phyloP scores from a whole-genome alignment of 2,888 invertebrate species.

The Anticlea derivata region DNA sequence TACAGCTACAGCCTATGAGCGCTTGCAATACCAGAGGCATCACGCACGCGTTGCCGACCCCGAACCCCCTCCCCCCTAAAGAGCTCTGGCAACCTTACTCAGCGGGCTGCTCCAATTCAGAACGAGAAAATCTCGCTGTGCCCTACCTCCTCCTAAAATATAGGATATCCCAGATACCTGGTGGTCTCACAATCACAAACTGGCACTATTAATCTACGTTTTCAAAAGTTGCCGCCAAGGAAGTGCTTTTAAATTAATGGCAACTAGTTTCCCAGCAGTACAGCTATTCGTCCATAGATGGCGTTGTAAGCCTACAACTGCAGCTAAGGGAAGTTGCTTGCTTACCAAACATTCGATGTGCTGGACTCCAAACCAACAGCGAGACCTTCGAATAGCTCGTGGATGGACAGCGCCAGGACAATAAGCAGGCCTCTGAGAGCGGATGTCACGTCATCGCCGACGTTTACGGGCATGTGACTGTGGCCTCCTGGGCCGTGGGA shows the following conservation, averaged over 20 bases:
- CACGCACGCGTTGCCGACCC: no score
- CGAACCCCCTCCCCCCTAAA: no score
- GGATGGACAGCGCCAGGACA: constrained; percentile 92
- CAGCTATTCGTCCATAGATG: constrained; percentile 42
- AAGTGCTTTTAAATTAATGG: neutral
- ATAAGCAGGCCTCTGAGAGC: constrained; percentile 89
- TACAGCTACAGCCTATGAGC: no score
- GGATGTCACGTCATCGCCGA: constrained; percentile 75
- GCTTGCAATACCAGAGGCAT: no score
- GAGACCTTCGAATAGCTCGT: constrained; percentile 93
- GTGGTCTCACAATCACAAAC: no score
- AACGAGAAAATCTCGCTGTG: no score
- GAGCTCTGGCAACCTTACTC: no score
- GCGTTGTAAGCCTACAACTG: constrained; percentile 12
- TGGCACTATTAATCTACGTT: no score
- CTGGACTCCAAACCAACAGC: constrained; percentile 91
- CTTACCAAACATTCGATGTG: constrained; percentile 70
- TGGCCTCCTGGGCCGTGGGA: constrained; percentile 58
- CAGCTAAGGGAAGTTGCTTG: constrained; percentile 5
- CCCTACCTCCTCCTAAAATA: no score
- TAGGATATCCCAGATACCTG: no score
- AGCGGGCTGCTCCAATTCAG: no score
- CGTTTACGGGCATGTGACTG: constrained; percentile 72
- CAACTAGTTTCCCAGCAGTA: no score
- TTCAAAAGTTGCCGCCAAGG: constrained; percentile 27